phyloP scores from a whole-genome alignment of 1,140 invertebrate genomes.

The Magallana angulata region DNA sequence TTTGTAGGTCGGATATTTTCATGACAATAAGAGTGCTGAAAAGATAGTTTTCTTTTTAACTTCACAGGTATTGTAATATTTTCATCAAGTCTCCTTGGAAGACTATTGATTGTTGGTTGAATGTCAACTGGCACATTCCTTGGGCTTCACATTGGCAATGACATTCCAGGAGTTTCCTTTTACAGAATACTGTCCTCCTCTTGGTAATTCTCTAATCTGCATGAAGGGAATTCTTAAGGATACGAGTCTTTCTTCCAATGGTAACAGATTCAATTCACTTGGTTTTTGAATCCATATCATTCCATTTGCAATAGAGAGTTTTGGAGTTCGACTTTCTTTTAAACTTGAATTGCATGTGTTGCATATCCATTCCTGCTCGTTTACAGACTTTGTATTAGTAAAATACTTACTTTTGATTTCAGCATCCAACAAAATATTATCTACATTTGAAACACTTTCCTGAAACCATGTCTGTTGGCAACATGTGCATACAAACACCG shows the following conservation, averaged over 20 bases:
- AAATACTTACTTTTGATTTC: neutral
- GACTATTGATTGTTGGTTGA: slow-evolving; percentile 48
- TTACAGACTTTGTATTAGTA: slow-evolving; percentile 36
- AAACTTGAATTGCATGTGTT: slow-evolving; percentile 21
- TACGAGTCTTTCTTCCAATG: slow-evolving; percentile 46
- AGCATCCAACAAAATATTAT: neutral
- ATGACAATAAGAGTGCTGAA: slow-evolving; percentile 41
- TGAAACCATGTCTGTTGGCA: slow-evolving; percentile 45
- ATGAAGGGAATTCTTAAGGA: slow-evolving; percentile 44
- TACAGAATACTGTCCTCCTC: slow-evolving; percentile 30
- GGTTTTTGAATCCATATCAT: slow-evolving; percentile 42
- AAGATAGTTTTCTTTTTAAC: slow-evolving; percentile 52
- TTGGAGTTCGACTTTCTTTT: slow-evolving; percentile 39
- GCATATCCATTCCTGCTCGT: slow-evolving; percentile 44
- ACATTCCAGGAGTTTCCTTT: too few species aligned
- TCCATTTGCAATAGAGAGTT: slow-evolving; percentile 37
- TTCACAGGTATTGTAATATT: slow-evolving; percentile 50
- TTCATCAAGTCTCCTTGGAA: slow-evolving; percentile 52
- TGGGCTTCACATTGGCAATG: too few species aligned
- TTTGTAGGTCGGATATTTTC: slow-evolving; percentile 53
- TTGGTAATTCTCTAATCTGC: slow-evolving; percentile 38
- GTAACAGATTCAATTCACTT: slow-evolving; percentile 26
- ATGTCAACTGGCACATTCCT: slow-evolving; percentile 45
- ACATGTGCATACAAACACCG: slow-evolving; percentile 42
- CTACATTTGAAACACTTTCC: neutral